A percentile compares a stretch with the other conserved stretches of the same genome.
Evolutionary conservation across 2,113 vertebrate genomes (phyloP).

Genomic region (Rhizomys pruinosus): DNA sequence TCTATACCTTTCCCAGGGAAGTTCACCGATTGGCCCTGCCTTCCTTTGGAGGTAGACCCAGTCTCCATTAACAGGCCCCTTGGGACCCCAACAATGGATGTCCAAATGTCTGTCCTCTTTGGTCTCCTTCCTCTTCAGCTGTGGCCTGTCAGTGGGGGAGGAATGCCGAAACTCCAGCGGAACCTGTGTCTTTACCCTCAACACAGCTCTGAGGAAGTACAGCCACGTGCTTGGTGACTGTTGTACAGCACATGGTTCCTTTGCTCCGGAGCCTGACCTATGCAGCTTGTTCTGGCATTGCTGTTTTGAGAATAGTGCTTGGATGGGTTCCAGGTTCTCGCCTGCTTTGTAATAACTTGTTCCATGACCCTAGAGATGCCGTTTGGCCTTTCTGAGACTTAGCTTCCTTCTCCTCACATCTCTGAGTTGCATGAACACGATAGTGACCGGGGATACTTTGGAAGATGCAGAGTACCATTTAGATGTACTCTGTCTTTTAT

Average conservation of each 20-base stretch:
- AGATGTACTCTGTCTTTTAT: conserved; percentile 1
- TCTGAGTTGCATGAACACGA: not conserved
- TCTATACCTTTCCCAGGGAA: not conserved
- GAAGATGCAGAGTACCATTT: not conserved
- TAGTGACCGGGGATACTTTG: not conserved
- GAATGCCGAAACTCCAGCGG: not conserved
- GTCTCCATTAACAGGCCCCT: not conserved
- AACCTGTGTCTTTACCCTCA: not conserved
- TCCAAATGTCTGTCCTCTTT: not conserved
- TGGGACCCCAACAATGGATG: not conserved
- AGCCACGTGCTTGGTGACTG: not conserved
- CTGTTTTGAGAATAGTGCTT: conserved; percentile 17
- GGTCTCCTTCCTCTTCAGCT: not conserved
- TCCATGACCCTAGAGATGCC: not conserved
- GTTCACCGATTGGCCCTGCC: not conserved
- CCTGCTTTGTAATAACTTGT: conserved; percentile 25
- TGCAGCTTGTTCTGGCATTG: not conserved
- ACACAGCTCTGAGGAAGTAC: not conserved
- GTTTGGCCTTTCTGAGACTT: conserved; percentile 49
- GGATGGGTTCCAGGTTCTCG: conserved; percentile 31
- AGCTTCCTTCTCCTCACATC: conserved; percentile 1
- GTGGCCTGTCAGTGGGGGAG: not conserved
- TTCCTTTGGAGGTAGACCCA: not conserved
- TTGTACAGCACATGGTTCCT: not conserved
- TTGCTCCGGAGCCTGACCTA: not conserved